These are phyloP conservation scores for Eidolon dupreanum DNA, from an alignment of 2,797 vertebrate species.

Conservation along the genomic window DNA sequence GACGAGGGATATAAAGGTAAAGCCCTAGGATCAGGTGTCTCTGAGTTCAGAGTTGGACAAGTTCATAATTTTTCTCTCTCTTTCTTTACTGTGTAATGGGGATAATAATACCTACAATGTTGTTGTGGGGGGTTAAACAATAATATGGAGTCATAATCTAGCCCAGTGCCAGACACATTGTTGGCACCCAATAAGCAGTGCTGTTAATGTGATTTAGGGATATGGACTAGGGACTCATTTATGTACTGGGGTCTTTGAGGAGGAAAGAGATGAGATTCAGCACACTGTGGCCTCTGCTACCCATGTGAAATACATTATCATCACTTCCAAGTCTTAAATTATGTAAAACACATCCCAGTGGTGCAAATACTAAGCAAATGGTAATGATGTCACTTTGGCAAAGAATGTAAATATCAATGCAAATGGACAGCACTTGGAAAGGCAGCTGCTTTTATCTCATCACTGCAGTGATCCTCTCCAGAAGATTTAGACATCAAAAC, in stretches of 20 bases:
- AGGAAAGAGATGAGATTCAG: constrained; percentile 52
- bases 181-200: background rate
- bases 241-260: constrained; percentile 53
- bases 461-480: background rate
- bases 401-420: constrained; percentile 79
- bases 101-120: background rate
- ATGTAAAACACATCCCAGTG: constrained; percentile 83
- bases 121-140: background rate
- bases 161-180: constrained; percentile 24
- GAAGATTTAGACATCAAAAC: constrained; percentile 46
- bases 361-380: constrained; percentile 81
- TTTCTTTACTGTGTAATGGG: background rate
- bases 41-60: background rate
- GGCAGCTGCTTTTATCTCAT: constrained; percentile 73
- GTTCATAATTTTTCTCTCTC: background rate
- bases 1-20: background rate
- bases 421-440: constrained; percentile 77
- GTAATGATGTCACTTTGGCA: constrained; percentile 84
- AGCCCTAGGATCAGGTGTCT: background rate
- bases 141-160: background rate
- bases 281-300: constrained; percentile 28
- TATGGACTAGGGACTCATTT: constrained; percentile 59
- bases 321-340: constrained; percentile 81
- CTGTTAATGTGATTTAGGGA: constrained; percentile 65
- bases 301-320: constrained; percentile 78